Evolutionary conservation across 2,113 vertebrate species (phyloP), one percentile per base, ranked within the genome.

Genomic region (Alligator sinensis): DNA sequence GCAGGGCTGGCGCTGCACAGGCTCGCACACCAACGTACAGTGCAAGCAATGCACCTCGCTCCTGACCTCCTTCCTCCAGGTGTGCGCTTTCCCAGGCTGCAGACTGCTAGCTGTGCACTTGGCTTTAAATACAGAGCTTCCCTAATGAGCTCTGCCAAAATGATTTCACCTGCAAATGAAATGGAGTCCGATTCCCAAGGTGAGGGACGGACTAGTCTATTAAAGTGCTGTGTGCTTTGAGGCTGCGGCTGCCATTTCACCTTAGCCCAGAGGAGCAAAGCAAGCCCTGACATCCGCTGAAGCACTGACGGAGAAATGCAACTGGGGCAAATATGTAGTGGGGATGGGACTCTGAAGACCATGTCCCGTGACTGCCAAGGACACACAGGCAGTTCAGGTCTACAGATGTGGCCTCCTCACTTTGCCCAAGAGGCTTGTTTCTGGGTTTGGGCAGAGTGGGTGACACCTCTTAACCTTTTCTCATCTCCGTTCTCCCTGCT

Each of bases 101-200:
- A n/a, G 18, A 68, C 80, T 21, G 21, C 25, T 28, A 57, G 27
- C 21, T 58, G 63, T 58, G 18, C 0, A 0, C 22, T 66, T 6
- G 54, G 7, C 28, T 60, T 81, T 17, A 21, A 19, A 66, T 47
- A 25, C 0, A 0, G 9, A 63, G 17, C 5, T 30, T 25, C 19
- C 59, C 19, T 11, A 34, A 76, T 34, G 6, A 68, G 27, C 66
- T 2, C 55, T 30, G 59, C 59, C 62, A 58, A 76, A 77, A 19
- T 4, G 0, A 0, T 12, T 24, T 61, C 61, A n/a, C 38, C 63
- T n/a, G 1, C 0, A 25, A 62, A 24, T 13, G 25, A 1, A 0
- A 55, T 6, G 15, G 30, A 63, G 54, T 75, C 59, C 47, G 24
- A 1, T 74, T 59, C 25, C 54, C 62, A 34, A 4, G 61, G 1